Evolutionary conservation across 2,888 invertebrate species (phyloP), one percentile per base, ranked within the genome.

Genomic region (Lampropteryx suffumata): DNA sequence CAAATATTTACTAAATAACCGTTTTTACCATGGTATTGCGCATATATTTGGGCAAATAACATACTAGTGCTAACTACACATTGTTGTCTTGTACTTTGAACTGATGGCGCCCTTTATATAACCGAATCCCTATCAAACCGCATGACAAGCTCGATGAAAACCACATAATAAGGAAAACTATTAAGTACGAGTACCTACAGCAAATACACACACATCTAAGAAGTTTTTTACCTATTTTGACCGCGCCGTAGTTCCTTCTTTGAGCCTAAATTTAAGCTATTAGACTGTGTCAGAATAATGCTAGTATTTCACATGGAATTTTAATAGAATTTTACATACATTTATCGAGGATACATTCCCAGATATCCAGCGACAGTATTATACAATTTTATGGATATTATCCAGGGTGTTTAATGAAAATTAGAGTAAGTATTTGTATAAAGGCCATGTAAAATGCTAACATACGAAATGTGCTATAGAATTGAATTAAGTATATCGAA

Each of bases 81-180:
- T 39, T 26, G 44, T 9, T 24, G 11, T 45, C n/a, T 40, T 42
- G 46, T 46, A 51, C 51, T 51, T 46, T 46, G 46, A 48, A 46
- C 46, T 43, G 17, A 32, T 14, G 53, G 48, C 40, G 48, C 53
- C 35, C 48, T 36, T 33, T 33, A 44, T 14, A 24, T 34, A 47
- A 40, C 21, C 17, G 12, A 43, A 36, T 29, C 29, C 45, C 28
- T 33, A 21, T 46, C 28, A 34, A 37, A 41, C 17, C n/a, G 11
- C 29, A 35, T 14, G 37, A 33, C 24, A 34, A 40, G 34, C 33
- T 35, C 30, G 37, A 21, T 37, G 30, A 10, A 17, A 40, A 41
- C 17, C 32, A 36, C 11, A 32, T 41, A 34, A 33, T 17, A 35
- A 28, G 32, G 17, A 32, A 27, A 24, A 11, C 17, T 32, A 36